phyloP scores from a whole-genome alignment of 2,113 vertebrate genomes.

The Bagarius yarrelli region DNA sequence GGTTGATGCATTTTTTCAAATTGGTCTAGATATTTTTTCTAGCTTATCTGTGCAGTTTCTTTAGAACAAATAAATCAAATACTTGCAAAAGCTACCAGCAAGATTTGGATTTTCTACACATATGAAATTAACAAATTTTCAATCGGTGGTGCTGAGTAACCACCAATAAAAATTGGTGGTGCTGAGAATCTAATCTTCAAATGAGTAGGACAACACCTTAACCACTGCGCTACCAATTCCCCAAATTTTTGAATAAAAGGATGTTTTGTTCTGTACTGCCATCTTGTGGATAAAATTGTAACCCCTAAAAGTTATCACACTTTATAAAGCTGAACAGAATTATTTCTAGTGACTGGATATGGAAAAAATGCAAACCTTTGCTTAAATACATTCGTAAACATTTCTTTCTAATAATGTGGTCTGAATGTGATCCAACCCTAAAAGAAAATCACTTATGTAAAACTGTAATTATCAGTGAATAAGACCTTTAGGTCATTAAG shows the following conservation, averaged over 20 bases:
- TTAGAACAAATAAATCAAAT: neutral
- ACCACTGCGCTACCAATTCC: neutral
- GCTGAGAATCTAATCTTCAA: too few relatives aligned
- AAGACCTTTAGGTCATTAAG: neutral
- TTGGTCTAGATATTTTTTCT: constrained; percentile 18
- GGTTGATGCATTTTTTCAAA: constrained; percentile 19
- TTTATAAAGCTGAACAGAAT: neutral
- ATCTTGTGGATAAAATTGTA: constrained; percentile 44
- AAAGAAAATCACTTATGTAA: neutral
- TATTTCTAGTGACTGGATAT: neutral
- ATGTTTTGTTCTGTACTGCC: constrained; percentile 25
- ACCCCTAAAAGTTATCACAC: neutral
- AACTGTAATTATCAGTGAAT: neutral
- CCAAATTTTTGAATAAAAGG: neutral
- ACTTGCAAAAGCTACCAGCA: neutral
- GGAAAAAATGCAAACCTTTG: neutral
- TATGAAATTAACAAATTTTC: neutral
- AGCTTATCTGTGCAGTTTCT: neutral
- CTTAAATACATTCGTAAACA: neutral
- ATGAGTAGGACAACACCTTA: too few relatives aligned
- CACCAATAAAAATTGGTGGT: too few relatives aligned
- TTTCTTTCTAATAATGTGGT: neutral
- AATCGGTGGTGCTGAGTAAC: too few relatives aligned
- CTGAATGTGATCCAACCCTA: neutral
- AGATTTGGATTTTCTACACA: neutral